Percentiles rank a stretch among this genome's conserved stretches.
Evolutionary conservation across 2,888 invertebrate species (phyloP).

Genomic region (Ectemnius cavifrons): DNA sequence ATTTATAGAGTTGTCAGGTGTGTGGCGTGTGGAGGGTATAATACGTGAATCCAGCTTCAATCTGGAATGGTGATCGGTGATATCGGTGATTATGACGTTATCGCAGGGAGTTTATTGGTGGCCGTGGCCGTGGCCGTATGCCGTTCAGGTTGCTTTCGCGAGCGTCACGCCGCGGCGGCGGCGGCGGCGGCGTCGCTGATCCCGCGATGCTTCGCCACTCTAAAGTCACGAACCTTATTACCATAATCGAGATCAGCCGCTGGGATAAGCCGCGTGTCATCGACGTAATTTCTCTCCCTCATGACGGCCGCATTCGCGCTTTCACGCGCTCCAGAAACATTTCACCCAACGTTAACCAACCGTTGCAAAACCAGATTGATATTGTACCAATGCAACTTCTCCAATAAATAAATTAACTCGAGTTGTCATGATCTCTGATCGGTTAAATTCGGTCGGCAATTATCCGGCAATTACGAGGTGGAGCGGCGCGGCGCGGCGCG

Average conservation of each 20-base stretch:
- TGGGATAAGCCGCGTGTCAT: conserved; percentile 50
- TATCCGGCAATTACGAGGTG: not conserved
- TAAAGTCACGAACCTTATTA: conserved; percentile 52
- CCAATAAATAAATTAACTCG: too few species aligned
- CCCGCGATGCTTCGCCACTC: conserved; percentile 29
- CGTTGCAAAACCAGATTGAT: too few species aligned
- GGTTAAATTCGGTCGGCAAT: not conserved
- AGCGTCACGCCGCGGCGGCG: conserved; percentile 1
- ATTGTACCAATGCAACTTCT: too few species aligned
- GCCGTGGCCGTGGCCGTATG: conserved; percentile 7
- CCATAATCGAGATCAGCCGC: conserved; percentile 54
- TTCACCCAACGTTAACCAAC: conserved; percentile 43
- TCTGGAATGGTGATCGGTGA: conserved; percentile 33
- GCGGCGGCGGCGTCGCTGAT: conserved; percentile 13
- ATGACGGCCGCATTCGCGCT: conserved; percentile 11
- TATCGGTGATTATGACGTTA: conserved; percentile 46
- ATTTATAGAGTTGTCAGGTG: not conserved
- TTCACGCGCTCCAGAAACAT: conserved; percentile 41
- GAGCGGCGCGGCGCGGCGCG: too few species aligned
- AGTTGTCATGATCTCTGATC: too few species aligned
- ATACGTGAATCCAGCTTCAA: not conserved
- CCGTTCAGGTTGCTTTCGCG: too few species aligned
- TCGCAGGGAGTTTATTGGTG: conserved; percentile 36
- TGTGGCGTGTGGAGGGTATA: not conserved
- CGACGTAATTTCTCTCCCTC: conserved; percentile 44